Evolutionary conservation across 2,113 vertebrate species (phyloP).

Genomic region (Hiodon alosoides): DNA sequence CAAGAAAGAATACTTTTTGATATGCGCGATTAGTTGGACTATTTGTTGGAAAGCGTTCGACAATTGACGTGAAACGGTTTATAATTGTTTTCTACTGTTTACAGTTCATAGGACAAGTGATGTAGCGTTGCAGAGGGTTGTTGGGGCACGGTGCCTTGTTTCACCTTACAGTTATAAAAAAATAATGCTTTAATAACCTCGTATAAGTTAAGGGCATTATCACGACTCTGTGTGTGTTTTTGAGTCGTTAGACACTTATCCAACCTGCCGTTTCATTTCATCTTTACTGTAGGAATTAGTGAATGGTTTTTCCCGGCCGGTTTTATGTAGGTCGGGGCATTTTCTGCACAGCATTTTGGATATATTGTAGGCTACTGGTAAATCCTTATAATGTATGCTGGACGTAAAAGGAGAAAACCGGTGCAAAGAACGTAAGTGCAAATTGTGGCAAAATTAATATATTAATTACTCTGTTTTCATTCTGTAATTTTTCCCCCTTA

Average conservation of each 20-base stretch:
- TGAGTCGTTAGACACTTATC: neutral
- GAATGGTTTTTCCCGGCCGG: neutral
- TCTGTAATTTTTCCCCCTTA: neutral
- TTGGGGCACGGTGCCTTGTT: neutral
- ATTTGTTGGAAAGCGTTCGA: neutral
- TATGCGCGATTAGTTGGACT: neutral
- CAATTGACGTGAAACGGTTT: too few relatives aligned
- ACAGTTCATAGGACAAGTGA: neutral
- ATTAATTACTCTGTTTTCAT: neutral
- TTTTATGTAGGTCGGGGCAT: constrained; percentile 38
- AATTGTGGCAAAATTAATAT: neutral
- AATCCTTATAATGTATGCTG: constrained; percentile 53
- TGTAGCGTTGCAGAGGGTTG: neutral
- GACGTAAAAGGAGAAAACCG: constrained; percentile 64
- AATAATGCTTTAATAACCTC: too few relatives aligned
- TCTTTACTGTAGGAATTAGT: constrained; percentile 17
- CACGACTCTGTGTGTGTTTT: neutral
- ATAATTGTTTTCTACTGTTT: too few relatives aligned
- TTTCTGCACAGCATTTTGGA: constrained; percentile 12
- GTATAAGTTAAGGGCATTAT: too few relatives aligned
- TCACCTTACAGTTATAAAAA: neutral
- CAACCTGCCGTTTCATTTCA: neutral
- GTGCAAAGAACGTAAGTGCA: constrained; percentile 58
- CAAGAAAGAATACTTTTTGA: neutral
- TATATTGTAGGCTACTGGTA: constrained; percentile 29